These are phyloP conservation scores for Tillus elongatus DNA, from an alignment of 2,888 invertebrate genomes.

Conservation along the genomic window DNA sequence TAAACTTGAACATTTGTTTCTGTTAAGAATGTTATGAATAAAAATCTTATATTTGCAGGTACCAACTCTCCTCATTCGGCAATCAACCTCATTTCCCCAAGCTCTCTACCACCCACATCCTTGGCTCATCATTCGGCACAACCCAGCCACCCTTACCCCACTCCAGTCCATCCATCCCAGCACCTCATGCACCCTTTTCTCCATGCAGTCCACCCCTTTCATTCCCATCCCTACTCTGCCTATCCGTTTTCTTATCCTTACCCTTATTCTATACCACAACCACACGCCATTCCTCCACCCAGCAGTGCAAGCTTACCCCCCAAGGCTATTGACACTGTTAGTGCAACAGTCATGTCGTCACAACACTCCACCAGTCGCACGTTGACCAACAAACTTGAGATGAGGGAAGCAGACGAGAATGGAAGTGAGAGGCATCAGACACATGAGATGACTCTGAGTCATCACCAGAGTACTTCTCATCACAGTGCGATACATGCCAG, in stretches of 20 bases:
- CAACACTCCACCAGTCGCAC: constrained; percentile 64
- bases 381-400: constrained; percentile 61
- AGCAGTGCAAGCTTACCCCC: constrained; percentile 26
- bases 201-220: constrained; percentile 50
- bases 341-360: constrained; percentile 58
- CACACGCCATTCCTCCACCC: constrained; percentile 64
- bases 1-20: too few species aligned
- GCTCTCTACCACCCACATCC: constrained; percentile 49
- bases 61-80: constrained; percentile 48
- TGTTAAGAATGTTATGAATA: too few species aligned
- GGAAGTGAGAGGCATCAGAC: constrained; percentile 51
- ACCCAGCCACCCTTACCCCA: constrained; percentile 53
- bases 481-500: constrained; percentile 58
- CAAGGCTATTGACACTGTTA: constrained; percentile 46
- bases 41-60: too few species aligned
- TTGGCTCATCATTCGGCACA: constrained; percentile 52
- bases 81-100: constrained; percentile 52
- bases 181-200: constrained; percentile 60
- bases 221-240: constrained; percentile 59
- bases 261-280: constrained; percentile 65
- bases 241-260: constrained; percentile 64
- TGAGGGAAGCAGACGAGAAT: constrained; percentile 38
- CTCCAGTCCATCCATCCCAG: constrained; percentile 60
- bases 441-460: constrained; percentile 56
- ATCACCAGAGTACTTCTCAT: constrained; percentile 57